Conservation (phyloP, 2,888 invertebrate genomes). For the Macaria notata region DNA sequence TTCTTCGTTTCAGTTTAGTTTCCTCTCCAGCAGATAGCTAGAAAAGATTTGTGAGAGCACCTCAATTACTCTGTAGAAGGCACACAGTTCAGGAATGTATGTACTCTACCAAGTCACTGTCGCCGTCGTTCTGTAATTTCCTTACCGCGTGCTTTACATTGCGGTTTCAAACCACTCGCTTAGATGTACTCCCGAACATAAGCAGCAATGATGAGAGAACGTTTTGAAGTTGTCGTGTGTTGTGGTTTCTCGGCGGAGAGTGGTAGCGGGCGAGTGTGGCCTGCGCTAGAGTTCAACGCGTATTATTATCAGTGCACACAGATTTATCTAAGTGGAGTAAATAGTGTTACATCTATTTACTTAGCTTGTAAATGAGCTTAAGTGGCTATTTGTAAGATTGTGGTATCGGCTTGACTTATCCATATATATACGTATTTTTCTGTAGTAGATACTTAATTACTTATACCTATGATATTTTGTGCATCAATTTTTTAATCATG, state of each 20-base stretch:
- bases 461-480: no score
- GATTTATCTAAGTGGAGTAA: constrained; percentile 47
- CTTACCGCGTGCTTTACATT: constrained; percentile 30
- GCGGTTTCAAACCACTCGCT: constrained; percentile 7
- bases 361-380: constrained; percentile 37
- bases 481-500: no score
- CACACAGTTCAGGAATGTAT: constrained; percentile 43
- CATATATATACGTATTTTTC: no score
- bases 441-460: no score
- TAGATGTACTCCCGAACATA: not conserved
- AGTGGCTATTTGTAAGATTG: constrained; percentile 21
- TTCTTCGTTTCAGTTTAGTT: no score
- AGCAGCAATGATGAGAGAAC: constrained; percentile 27
- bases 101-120: not conserved
- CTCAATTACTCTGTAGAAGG: constrained; percentile 32
- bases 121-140: not conserved
- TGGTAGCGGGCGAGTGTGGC: constrained; percentile 39
- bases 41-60: constrained; percentile 36
- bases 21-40: no score
- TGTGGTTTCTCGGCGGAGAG: constrained; percentile 20
- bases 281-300: constrained; percentile 76
- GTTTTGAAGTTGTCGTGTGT: constrained; percentile 3
- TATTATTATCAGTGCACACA: constrained; percentile 40
- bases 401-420: no score
- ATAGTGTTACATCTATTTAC: constrained; percentile 43